Conservation (phyloP, 2,888 invertebrate species). For the Pyrrhosoma nymphula region DNA sequence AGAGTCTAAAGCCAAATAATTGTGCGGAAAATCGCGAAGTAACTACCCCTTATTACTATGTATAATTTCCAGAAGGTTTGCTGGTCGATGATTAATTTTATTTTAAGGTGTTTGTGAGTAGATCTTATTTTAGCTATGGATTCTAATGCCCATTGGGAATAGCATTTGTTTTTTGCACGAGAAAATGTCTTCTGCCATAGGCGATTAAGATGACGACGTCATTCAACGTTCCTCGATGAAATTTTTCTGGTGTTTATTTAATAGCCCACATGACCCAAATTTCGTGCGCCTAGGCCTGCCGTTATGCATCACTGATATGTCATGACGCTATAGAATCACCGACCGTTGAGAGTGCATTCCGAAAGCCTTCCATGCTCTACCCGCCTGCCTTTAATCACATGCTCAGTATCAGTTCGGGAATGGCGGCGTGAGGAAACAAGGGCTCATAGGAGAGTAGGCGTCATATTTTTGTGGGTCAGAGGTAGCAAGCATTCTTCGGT, state of each 20-base stretch:
- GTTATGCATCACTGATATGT: not conserved
- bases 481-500: not conserved
- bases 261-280: not conserved
- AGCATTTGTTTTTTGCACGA: not conserved
- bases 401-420: not conserved
- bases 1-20: too few relatives aligned
- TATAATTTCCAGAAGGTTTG: too few relatives aligned
- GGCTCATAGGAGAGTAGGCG: not conserved
- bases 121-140: too few relatives aligned
- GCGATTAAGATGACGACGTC: not conserved
- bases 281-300: not conserved
- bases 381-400: not conserved
- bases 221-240: not conserved
- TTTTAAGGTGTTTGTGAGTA: too few relatives aligned
- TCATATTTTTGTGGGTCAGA: not conserved
- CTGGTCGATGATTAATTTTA: too few relatives aligned
- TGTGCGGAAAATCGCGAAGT: too few relatives aligned
- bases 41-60: too few relatives aligned
- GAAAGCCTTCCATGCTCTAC: not conserved
- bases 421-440: not conserved
- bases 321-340: not conserved
- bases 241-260: not conserved
- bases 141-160: too few relatives aligned
- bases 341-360: not conserved
- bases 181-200: not conserved